Evolutionary conservation across 2,113 vertebrate species (phyloP), one percentile per base, ranked within the genome.

Genomic region (Chlamydotis undulata): DNA sequence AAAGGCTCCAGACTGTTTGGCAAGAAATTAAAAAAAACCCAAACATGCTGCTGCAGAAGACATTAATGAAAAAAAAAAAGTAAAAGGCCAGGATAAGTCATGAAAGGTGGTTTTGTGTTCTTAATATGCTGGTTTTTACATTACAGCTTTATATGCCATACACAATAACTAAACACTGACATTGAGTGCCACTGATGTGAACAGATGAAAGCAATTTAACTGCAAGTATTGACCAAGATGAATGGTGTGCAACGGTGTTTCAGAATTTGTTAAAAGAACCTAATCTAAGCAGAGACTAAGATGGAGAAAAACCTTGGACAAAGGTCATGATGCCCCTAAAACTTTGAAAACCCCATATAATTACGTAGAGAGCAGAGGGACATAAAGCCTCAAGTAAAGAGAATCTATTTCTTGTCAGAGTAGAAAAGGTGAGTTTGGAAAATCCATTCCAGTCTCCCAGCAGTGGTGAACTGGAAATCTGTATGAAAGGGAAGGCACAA

Each of bases 1-100:
- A 74, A 93, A 83, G 55, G 52, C 29, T 90, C 63, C 71, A 81
- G 88, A 14, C 22, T 25, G 10, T 83, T 89, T 91, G 79, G 83
- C 75, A 90, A 94, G 71, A 94, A 65, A 80, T 45, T 28, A 4
- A 83, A 57, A 69, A 8, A 12, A 70, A 17, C 8, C 2, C 14
- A 61, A 68, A 8, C 25, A 23, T n/a, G 23, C 47, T 90, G 63
- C 90, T 81, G 94, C 76, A 80, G 22, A 95, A 96, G 64, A 35
- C 37, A 70, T 56, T 56, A 43, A 89, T 49, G 50, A 16, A 15
- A 8, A 60, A 55, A 76, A 49, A 39, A n/a, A 65, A 73, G 17
- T 12, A 33, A 75, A 82, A 43, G 37, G 19, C 10, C 67, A 8
- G n/a, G 55, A 6, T 63, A 67, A 94, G 60, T 50, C 47, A 77